Conservation (phyloP, 1,140 invertebrate species). For the Drosophila santomea region DNA sequence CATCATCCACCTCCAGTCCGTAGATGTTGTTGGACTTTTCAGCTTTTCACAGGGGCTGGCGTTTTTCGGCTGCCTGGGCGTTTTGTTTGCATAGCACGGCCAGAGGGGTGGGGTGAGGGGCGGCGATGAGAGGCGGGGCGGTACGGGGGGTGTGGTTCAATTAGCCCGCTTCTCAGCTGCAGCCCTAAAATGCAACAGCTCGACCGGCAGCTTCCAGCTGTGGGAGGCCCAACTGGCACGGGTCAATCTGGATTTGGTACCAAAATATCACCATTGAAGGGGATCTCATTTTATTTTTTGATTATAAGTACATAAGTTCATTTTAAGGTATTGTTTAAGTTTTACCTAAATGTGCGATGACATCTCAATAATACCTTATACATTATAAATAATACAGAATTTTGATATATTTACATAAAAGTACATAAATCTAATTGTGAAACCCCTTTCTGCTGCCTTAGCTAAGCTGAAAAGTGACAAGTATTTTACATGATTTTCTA, state of each 20-base stretch:
- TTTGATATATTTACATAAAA: no score
- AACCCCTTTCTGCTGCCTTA: no score
- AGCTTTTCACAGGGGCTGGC: conserved; percentile 35
- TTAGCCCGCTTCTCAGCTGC: conserved; percentile 46
- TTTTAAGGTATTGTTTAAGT: no score
- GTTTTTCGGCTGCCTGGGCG: conserved; percentile 49
- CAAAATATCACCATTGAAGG: conserved; percentile 7
- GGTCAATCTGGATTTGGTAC: conserved; percentile 10
- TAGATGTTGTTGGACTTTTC: conserved; percentile 16
- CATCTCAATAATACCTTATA: no score
- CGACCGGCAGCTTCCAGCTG: conserved; percentile 36
- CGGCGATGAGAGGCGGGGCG: conserved; percentile 1
- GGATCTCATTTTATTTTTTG: background rate
- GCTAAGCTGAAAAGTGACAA: background rate
- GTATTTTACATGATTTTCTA: background rate
- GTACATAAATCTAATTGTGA: no score
- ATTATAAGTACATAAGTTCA: no score
- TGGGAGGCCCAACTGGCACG: conserved; percentile 31
- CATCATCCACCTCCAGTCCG: conserved; percentile 4
- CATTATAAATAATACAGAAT: no score
- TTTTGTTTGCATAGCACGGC: conserved; percentile 46
- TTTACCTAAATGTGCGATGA: no score
- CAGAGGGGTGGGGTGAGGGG: no score
- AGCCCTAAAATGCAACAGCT: conserved; percentile 47
- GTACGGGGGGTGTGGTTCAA: conserved; percentile 57